These are phyloP conservation scores for Semaprochilodus insignis DNA, from an alignment of 2,797 vertebrate species.

Conservation along the genomic window DNA sequence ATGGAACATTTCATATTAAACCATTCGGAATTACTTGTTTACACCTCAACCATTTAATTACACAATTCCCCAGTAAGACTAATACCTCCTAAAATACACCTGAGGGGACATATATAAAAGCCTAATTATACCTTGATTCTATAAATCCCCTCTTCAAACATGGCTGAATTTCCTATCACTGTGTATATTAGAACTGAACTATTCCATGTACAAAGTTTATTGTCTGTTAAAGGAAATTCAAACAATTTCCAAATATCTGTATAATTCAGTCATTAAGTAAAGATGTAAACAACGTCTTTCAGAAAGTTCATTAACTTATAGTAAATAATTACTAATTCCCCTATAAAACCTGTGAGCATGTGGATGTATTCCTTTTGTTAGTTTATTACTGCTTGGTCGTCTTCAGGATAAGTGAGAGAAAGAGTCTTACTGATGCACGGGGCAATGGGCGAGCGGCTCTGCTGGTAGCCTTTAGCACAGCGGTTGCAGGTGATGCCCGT, in stretches of 20 bases:
- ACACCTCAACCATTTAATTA: too few species aligned
- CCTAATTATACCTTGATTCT: not conserved
- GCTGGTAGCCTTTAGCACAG: constrained; percentile 98
- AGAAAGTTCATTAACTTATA: not conserved
- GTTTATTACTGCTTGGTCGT: not conserved
- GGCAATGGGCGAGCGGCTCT: constrained; percentile 96
- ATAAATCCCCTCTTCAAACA: not conserved
- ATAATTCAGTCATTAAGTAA: not conserved
- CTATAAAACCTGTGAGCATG: not conserved
- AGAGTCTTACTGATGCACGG: constrained; percentile 92
- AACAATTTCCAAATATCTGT: not conserved
- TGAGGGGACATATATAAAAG: too few species aligned
- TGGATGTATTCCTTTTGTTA: not conserved
- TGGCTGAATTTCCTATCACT: not conserved
- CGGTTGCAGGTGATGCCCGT: constrained; percentile 98
- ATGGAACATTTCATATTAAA: too few species aligned
- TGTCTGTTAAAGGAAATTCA: not conserved
- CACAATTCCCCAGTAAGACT: too few species aligned
- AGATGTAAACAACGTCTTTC: not conserved
- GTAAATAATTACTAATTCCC: too few species aligned
- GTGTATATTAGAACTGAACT: not conserved
- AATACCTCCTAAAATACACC: too few species aligned
- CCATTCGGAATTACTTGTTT: too few species aligned
- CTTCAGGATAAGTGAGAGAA: not conserved
- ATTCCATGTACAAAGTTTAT: not conserved